Base-by-base conservation (phyloP, 2,113 vertebrate species). In the Syngnathoides biaculeatus region DNA sequence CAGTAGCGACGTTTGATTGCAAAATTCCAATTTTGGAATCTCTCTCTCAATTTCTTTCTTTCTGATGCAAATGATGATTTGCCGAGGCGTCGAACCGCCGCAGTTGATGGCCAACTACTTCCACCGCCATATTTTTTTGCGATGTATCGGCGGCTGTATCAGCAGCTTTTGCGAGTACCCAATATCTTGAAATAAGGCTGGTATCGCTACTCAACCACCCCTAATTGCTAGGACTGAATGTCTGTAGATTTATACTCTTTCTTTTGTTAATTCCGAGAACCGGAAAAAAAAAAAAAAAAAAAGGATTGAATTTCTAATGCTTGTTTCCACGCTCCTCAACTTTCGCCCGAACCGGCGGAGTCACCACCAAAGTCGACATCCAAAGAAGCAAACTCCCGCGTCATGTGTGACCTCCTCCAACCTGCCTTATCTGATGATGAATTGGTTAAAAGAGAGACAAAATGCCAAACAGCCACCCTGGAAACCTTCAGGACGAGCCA, bases 321-420 rank as follows among this genome's bases (percentile, higher is more conserved):
- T 58, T 47, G 56, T 72, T 68, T 72, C 47, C 56, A 52, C 10
- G 48, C 22, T 12, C 8, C 48, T 73, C 67, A 50, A n/a, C 40
- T 67, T 24, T 61, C 38, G 64, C 65, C 75, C 74, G 63, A 62
- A 59, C 69, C 78, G 84, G 86, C 86, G 89, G 86, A 39, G 73
- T 55, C 50, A 74, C 55, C 26, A 30, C 55, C 55, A 30, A 17
- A 26, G 13, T 6, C 7, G 26, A 2, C 8, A 11, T 60, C 10
- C 20, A 38, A 39, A 39, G 17, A 38, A 60, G 2, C 57, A n/a
- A 35, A 20, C 35, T 38, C 39, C 42, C 72, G 81, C 73, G 67
- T 70, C 72, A 68, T 13, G 15, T 13, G 4, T 26, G 52, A 55
- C 27, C 55, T 57, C 26, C 5, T 7, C 55, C 8, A 26, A 57